Evolutionary conservation across 2,113 vertebrate genomes (phyloP), one percentile per base, ranked within the genome.

Genomic region (Prochilodus magdalenae): DNA sequence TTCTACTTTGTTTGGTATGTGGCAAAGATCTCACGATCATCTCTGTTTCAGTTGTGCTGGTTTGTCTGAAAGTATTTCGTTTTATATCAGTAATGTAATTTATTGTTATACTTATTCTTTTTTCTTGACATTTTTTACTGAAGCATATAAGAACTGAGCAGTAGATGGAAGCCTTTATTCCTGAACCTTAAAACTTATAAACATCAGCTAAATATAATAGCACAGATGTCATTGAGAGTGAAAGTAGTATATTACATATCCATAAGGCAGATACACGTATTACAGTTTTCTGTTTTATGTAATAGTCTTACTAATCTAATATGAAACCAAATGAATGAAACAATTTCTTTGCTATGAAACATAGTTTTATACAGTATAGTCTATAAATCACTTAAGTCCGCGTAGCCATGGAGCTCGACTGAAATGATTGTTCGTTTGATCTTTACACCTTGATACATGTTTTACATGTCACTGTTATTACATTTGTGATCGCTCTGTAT

Each of bases 1-100:
- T 80, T 49, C 62, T 73, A 55, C 44, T 53, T 79, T 59, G 27
- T 78, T 72, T 26, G 60, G 62, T 82, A 59, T 73, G 66, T 59
- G 75, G 60, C 71, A 66, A 81, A 81, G 71, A 55, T 73, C 26
- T 44, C 22, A 22, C 22, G 10, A 0, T 22, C 59, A 49, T 40
- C 16, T 71, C 66, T 40, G 65, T 71, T 71, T 59, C 69, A 44
- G 36, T 71, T 78, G 16, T 67, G 62, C 62, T 33, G 13, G 18
- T 36, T 51, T 27, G 20, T 55, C 14, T 55, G 36, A 79, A 69
- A 67, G 29, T 65, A 11, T 30, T 29, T 66, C 14, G 69, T 40
- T 55, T 59, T 2, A 79, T 18, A 30, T 60, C 24, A 71, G 4
- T 30, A 12, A 57, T 30, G 22, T 67, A 13, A 70, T 40, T 30